Base-by-base conservation (phyloP, 2,888 invertebrate species). In the Ferdinandea cuprea region DNA sequence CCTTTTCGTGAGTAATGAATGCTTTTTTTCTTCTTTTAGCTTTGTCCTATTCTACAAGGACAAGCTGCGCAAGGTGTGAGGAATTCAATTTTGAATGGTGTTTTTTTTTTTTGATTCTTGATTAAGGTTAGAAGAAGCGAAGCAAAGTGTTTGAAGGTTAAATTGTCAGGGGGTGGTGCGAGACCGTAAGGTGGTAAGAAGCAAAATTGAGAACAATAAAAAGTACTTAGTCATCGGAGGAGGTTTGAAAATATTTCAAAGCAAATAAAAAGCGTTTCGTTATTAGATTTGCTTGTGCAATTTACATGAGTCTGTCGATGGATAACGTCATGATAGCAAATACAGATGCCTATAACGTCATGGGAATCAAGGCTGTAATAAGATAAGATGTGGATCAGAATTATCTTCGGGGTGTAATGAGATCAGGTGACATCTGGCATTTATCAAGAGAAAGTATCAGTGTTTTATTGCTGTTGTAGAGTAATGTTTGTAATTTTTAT, bases 61-160 rank as follows among this genome's bases (percentile, higher is more conserved):
- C 32, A 52, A 9, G 32, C 0, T 21, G n/a, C 5, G 4, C n/a
- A 66, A 52, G 58, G 77, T 66, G 77, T 61, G 61, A 48, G 81
- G 59, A 81, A 77, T 77, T 81, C 71, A 81, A 77, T 81, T 81
- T 81, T 40, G 61, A 32, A 54, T 71, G 48, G 32, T 56, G 63
- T n/a, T 48, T 46, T 11, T 48, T 48, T 21, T 48, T 48, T 21
- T 25, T 48, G 35, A 3, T 35, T 61, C 56, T 71, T 78, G 59
- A 68, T 79, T 17, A 68, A 65, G 48, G 48, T 46, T 61, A 46
- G n/a, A n/a, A n/a, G 58, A 46, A 44, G 30, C 11, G 61, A 30
- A 8, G 44, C 9, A 35, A 50, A 15, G 65, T 30, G 54, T 4
- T 42, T 9, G 19, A 9, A 32, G 25, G 46, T 32, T 40, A 61